These are phyloP conservation scores for Galaxias olidus DNA, from an alignment of 2,797 vertebrate species.

Conservation along the genomic window DNA sequence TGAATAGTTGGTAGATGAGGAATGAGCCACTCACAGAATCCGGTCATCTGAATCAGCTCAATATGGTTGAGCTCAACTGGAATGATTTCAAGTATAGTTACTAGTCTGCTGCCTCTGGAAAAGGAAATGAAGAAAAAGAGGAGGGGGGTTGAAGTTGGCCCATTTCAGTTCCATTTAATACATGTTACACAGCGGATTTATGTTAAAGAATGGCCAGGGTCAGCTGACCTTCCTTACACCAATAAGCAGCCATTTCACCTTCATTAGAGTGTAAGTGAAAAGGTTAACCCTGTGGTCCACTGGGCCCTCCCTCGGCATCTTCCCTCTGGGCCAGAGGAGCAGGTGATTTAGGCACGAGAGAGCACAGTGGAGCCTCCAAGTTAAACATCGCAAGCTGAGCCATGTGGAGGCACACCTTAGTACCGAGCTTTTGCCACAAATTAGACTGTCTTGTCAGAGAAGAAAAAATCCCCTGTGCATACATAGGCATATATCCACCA, in stretches of 20 bases:
- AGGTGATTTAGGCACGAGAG: background rate
- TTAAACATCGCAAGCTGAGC: slow-evolving; percentile 31
- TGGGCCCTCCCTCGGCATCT: too few relatives aligned
- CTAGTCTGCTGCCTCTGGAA: too few relatives aligned
- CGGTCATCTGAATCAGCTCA: slow-evolving; percentile 45
- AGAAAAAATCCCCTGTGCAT: background rate
- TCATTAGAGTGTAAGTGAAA: too few relatives aligned
- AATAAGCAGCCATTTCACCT: too few relatives aligned
- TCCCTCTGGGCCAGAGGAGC: too few relatives aligned
- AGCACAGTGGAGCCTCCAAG: background rate
- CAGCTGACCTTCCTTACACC: too few relatives aligned
- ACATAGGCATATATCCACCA: background rate
- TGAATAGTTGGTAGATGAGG: slow-evolving; percentile 15
- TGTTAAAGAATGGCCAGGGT: too few relatives aligned
- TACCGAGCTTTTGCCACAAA: slow-evolving; percentile 23
- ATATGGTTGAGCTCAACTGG: slow-evolving; percentile 34
- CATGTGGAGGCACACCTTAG: slow-evolving; percentile 7
- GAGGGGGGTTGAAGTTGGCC: too few relatives aligned
- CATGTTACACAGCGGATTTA: too few relatives aligned
- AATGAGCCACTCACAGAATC: background rate
- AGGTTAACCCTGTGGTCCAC: too few relatives aligned
- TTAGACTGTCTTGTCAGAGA: slow-evolving; percentile 37
- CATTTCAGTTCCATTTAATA: too few relatives aligned
- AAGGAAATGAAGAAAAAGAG: too few relatives aligned
- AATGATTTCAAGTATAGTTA: slow-evolving; percentile 44